Conservation (phyloP, 2,888 invertebrate species). For the Agrochola lota region DNA sequence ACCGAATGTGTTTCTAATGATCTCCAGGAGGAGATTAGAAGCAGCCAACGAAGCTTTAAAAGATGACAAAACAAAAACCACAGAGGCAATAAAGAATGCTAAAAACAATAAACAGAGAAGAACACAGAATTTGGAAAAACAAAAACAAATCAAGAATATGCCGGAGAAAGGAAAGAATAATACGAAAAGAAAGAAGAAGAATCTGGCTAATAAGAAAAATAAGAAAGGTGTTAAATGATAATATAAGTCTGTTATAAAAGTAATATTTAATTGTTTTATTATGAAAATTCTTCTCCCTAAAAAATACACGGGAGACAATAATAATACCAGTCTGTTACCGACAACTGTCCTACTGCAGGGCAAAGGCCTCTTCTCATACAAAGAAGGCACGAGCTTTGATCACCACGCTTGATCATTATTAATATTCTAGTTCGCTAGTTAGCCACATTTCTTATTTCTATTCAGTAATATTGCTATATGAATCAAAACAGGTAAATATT, state of each 20-base stretch:
- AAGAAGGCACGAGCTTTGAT: too few species aligned
- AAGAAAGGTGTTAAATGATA: slow-evolving; percentile 63
- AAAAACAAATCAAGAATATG: slow-evolving; percentile 49
- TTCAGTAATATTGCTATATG: too few species aligned
- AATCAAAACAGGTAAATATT: too few species aligned
- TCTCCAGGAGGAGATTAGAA: slow-evolving; percentile 81
- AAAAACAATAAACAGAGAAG: slow-evolving; percentile 81
- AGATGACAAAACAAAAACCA: slow-evolving; percentile 69
- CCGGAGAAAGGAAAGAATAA: slow-evolving; percentile 59
- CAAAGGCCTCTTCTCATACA: too few species aligned
- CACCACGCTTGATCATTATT: too few species aligned
- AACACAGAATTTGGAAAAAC: slow-evolving; percentile 70
- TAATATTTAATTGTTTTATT: slow-evolving; percentile 9
- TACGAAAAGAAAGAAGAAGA: slow-evolving; percentile 65
- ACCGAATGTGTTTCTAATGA: neutral
- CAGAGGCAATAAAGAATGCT: slow-evolving; percentile 71
- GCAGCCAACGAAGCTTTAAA: slow-evolving; percentile 68
- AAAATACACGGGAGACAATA: neutral
- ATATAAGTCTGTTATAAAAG: slow-evolving; percentile 16
- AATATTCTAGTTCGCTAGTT: too few species aligned
- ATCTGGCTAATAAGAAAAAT: slow-evolving; percentile 64
- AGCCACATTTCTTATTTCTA: too few species aligned
- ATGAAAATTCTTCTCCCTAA: neutral
- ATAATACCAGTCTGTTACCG: too few species aligned
- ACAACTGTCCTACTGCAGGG: too few species aligned